Base-by-base conservation (phyloP, 2,113 vertebrate species). In the Ciconia boyciana region DNA sequence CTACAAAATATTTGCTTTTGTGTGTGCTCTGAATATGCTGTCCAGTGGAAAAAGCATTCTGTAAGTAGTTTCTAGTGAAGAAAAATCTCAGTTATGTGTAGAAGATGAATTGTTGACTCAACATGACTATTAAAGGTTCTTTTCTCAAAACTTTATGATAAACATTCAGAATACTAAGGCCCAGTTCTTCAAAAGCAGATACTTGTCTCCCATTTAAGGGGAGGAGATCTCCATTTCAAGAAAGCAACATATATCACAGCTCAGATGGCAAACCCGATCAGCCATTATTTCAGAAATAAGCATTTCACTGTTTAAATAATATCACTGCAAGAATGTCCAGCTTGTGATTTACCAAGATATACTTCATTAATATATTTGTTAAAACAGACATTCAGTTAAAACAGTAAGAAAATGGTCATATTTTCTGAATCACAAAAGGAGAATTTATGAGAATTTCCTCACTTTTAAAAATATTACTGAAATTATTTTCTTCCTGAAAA, bases 241-340 rank as follows among this genome's bases (percentile, higher is more conserved):
- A 71, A 3, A 66, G 5, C 4, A 74, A 20, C 11, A 34, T 44
- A 18, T 29, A 65, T 39, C 19, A 44, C 0, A 0, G 31, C 14
- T 77, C 44, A 70, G 31, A 58, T 10, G 17, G 51, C 31, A 87
- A 80, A 57, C 11, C 0, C 3, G 21, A 44, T 36, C 15, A 62
- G 6, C 25, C n/a, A 32, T 43, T 90, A 49, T 46, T 93, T 79
- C 55, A 12, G n/a, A 94, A 90, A 76, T 2, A 62, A 13, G 2
- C 11, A 36, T 91, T 90, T 89, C 44, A 32, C 10, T 48, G 15
- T 41, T 78, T 75, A 85, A 76, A 71, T 34, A 64, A 49, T 51
- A 71, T 68, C 39, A 41, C 26, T 78, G 10, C 28, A 81, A 84
- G 20, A 36, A 66, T 34, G 19, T n/a, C 15, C 41, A 74, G 26